phyloP scores from a whole-genome alignment of 2,888 invertebrate species.

The Bombyx huttoni region DNA sequence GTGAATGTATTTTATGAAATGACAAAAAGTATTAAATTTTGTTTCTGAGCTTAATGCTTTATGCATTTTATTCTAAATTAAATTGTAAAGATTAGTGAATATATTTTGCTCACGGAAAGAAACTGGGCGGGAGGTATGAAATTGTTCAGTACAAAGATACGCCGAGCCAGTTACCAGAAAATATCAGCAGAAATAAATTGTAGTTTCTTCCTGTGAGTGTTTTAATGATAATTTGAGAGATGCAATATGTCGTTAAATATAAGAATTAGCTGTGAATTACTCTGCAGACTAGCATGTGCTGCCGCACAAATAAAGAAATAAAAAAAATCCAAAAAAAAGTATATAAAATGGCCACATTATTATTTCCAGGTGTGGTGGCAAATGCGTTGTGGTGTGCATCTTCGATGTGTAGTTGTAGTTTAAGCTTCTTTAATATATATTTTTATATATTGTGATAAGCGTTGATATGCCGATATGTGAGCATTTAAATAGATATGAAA shows the following conservation, averaged over 20 bases:
- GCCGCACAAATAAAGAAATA: constrained; percentile 61
- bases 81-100: constrained; percentile 29
- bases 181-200: constrained; percentile 16
- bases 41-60: constrained; percentile 35
- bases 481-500: constrained; percentile 67
- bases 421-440: constrained; percentile 71
- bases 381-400: constrained; percentile 63
- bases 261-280: constrained; percentile 57
- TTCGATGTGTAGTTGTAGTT: constrained; percentile 65
- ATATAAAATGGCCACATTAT: constrained; percentile 42
- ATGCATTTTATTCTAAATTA: constrained; percentile 42
- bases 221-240: constrained; percentile 30
- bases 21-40: constrained; percentile 64
- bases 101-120: constrained; percentile 36
- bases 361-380: constrained; percentile 63
- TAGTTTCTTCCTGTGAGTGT: constrained; percentile 37
- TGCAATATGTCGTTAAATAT: constrained; percentile 50
- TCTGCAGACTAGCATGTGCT: constrained; percentile 62
- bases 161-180: constrained; percentile 61
- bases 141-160: constrained; percentile 55
- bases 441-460: constrained; percentile 72
- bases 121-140: constrained; percentile 29
- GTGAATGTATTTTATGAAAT: constrained; percentile 61
- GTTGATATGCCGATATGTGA: constrained; percentile 67
- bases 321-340: constrained; percentile 34